These are phyloP conservation scores for Steinernema hermaphroditum DNA, from an alignment of 2,888 invertebrate genomes.

Conservation along the genomic window DNA sequence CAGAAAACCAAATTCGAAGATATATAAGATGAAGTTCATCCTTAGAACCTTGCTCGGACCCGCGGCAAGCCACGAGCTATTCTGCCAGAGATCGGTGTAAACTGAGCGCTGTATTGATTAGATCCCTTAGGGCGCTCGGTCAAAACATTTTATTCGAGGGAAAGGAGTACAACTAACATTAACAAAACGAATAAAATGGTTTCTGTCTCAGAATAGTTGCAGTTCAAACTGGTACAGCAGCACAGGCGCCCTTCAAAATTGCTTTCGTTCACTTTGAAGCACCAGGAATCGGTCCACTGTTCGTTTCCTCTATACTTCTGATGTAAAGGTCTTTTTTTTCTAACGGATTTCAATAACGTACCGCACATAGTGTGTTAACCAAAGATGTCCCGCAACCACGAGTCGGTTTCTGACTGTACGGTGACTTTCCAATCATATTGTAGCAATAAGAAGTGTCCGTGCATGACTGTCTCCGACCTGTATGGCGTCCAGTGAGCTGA, in stretches of 20 bases:
- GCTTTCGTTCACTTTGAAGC: background rate
- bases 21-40: background rate
- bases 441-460: background rate
- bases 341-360: background rate
- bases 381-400: background rate
- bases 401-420: background rate
- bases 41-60: background rate
- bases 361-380: background rate
- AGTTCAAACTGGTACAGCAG: conserved; percentile 24
- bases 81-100: background rate
- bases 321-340: too few species aligned
- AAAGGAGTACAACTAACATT: background rate
- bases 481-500: background rate
- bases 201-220: background rate
- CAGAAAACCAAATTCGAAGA: background rate
- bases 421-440: background rate
- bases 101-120: background rate
- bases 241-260: background rate
- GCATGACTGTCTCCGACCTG: background rate
- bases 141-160: background rate
- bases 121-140: background rate
- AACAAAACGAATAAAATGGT: background rate
- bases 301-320: background rate
- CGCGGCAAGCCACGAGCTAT: background rate
- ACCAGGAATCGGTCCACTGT: background rate